phyloP scores from a whole-genome alignment of 2,797 vertebrate genomes.

The Muscicapa striata region DNA sequence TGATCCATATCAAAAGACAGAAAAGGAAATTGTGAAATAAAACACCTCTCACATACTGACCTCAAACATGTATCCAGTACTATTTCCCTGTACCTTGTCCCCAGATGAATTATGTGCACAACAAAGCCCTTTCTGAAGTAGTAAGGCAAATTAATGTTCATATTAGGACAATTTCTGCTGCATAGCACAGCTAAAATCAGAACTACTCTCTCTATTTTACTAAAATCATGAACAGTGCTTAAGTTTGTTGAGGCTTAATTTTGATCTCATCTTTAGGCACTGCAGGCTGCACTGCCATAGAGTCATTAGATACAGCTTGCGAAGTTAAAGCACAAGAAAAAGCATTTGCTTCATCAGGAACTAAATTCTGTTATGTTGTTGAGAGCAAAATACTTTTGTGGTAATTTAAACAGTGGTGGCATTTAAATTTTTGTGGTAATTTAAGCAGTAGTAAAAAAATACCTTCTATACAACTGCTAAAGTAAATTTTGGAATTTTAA shows the following conservation, averaged over 20 bases:
- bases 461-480: background rate
- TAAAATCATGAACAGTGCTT: background rate
- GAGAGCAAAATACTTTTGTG: background rate
- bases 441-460: background rate
- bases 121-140: background rate
- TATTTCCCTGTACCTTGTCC: background rate
- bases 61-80: background rate
- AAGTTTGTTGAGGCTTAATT: background rate
- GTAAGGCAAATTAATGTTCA: background rate
- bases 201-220: background rate
- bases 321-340: background rate
- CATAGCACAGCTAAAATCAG: background rate
- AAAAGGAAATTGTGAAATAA: background rate
- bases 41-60: background rate
- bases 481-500: background rate
- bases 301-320: background rate
- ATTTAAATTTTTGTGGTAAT: background rate
- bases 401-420: background rate
- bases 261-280: background rate
- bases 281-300: background rate
- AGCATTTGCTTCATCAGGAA: background rate
- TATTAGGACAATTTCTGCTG: background rate
- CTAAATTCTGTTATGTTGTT: background rate
- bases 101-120: background rate
- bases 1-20: conserved; percentile 40